phyloP scores from a whole-genome alignment of 2,888 invertebrate species.

The Torymus texanus region DNA sequence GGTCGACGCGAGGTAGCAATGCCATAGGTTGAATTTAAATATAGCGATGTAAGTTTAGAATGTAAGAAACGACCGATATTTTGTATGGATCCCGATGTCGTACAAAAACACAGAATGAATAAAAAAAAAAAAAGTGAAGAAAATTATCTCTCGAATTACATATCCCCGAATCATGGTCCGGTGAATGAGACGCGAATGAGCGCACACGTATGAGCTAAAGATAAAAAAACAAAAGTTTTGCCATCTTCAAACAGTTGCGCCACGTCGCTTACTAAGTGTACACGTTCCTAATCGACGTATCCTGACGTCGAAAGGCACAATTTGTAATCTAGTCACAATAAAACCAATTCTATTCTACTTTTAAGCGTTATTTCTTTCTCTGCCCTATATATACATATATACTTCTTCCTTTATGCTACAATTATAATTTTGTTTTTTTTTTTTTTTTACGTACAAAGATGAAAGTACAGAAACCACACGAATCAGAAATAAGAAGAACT shows the following conservation, averaged over 20 bases:
- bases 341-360: slow-evolving; percentile 74
- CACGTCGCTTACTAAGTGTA: slow-evolving; percentile 68
- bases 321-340: slow-evolving; percentile 76
- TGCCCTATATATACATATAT: no score
- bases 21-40: slow-evolving; percentile 64
- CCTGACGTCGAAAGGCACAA: slow-evolving; percentile 71
- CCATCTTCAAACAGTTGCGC: slow-evolving; percentile 34
- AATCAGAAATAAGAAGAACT: no score
- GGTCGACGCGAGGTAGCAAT: slow-evolving; percentile 53
- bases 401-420: no score
- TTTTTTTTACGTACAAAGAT: no score
- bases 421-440: no score
- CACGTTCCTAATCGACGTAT: slow-evolving; percentile 73
- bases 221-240: slow-evolving; percentile 53
- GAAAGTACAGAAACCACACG: no score
- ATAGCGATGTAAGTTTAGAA: slow-evolving; percentile 62
- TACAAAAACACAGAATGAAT: slow-evolving; percentile 63
- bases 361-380: neutral
- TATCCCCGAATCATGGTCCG: slow-evolving; percentile 65
- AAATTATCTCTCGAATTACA: slow-evolving; percentile 68
- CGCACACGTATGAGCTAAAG: slow-evolving; percentile 18
- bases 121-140: slow-evolving; percentile 24
- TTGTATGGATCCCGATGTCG: slow-evolving; percentile 74
- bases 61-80: slow-evolving; percentile 72
- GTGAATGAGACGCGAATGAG: slow-evolving; percentile 51